Base-by-base conservation (phyloP, 1,140 invertebrate species). In the Papilio machaon region DNA sequence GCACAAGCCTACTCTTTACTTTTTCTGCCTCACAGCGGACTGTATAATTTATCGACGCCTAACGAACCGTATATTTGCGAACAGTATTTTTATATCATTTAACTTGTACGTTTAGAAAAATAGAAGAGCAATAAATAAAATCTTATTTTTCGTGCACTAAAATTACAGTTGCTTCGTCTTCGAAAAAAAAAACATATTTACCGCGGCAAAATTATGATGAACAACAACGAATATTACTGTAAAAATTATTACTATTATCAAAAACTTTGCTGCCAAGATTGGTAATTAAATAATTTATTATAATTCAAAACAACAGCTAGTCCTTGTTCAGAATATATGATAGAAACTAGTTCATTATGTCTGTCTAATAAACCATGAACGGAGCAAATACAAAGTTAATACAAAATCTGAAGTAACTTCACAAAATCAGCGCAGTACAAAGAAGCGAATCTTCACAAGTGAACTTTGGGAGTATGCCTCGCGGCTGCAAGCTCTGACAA, bases 11-110 rank as follows among this genome's bases (percentile, higher is more conserved):
- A 38, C 30, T 64, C 60, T 64, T 23, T 30, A 70, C 64, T 70
- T 35, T 70, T 35, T 38, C 64, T 30, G 64, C 30, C 64, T 70
- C 64, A 38, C 64, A 70, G 30, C 30, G 64, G 30, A 70, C 64
- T 70, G 64, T 70, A 70, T 70, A 70, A 70, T 70, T 70, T 70
- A 70, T 70, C 30, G 64, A 70, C 35, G 64, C 11, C 30, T 70
- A 70, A 70, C 64, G 64, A 70, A 70, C 64, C 64, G 64, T 70
- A 38, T 70, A 38, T 70, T 70, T 70, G 64, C 64, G 64, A 70
- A 35, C 64, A 35, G 64, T 35, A 70, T 70, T 70, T 70, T 70
- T 35, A 70, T 70, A 35, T 70, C 64, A 70, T 70, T 70, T 70
- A 70, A 70, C 30, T 13, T 35, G 30, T 35, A 38, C 64, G 64